Evolutionary conservation across 2,113 vertebrate species (phyloP).

Genomic region (Laterallus jamaicensis): DNA sequence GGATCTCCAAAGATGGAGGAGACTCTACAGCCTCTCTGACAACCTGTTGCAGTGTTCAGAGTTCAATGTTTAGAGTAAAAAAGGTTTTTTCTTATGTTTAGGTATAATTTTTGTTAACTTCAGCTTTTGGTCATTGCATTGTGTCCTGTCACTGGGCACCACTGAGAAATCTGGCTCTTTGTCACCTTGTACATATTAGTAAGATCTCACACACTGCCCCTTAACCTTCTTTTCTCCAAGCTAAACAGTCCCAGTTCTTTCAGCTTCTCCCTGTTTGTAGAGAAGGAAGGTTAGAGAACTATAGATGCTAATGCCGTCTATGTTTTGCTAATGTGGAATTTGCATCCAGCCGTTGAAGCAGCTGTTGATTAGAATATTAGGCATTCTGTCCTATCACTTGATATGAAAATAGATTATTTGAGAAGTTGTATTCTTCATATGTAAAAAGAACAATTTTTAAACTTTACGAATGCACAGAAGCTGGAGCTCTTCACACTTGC

Average conservation of each 20-base stretch:
- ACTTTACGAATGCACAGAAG: not conserved
- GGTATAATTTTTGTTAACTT: not conserved
- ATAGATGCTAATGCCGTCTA: not conserved
- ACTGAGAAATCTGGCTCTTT: not conserved
- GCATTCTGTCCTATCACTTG: not conserved
- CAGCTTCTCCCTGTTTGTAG: not conserved
- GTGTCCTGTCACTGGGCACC: not conserved
- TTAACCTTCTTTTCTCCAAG: not conserved
- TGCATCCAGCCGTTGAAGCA: not conserved
- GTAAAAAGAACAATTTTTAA: not conserved
- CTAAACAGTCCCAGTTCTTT: not conserved
- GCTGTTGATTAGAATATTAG: not conserved
- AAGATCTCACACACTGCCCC: not conserved
- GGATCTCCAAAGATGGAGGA: not conserved
- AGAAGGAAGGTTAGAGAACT: not conserved
- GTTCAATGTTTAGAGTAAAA: not conserved
- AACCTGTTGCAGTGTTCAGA: not conserved
- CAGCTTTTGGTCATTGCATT: not conserved
- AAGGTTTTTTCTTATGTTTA: not conserved
- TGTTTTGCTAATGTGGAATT: not conserved
- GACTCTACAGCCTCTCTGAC: not conserved
- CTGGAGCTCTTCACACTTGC: not conserved
- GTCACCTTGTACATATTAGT: not conserved
- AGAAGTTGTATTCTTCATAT: not conserved
- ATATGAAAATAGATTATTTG: not conserved